phyloP scores from a whole-genome alignment of 1,140 invertebrate genomes.

The Asbolus verrucosus region DNA sequence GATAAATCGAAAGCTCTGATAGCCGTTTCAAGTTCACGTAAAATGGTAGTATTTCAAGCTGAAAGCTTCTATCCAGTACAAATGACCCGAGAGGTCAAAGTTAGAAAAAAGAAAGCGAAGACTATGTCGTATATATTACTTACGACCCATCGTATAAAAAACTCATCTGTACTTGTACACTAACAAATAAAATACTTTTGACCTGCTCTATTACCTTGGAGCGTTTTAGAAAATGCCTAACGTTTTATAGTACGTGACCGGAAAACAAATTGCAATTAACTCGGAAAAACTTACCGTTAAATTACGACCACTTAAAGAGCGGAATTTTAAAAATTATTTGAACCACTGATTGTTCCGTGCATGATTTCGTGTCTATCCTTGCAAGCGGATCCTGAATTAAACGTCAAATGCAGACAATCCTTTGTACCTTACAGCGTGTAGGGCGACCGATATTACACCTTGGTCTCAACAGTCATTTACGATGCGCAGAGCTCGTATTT shows the following conservation, averaged over 20 bases:
- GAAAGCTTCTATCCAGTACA: conserved; percentile 53
- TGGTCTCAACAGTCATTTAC: too few relatives aligned
- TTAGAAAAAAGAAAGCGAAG: conserved; percentile 50
- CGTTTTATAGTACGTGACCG: conserved; percentile 27
- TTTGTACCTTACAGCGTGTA: not conserved
- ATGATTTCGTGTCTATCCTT: conserved; percentile 4
- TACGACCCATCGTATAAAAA: conserved; percentile 52
- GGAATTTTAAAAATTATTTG: conserved; percentile 5
- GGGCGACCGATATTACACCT: too few relatives aligned
- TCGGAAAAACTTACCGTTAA: too few relatives aligned
- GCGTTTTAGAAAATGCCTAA: conserved; percentile 22
- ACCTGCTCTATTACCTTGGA: conserved; percentile 22
- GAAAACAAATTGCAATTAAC: conserved; percentile 12
- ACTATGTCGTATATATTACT: conserved; percentile 53
- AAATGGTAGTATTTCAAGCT: conserved; percentile 57
- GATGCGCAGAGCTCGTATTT: too few relatives aligned
- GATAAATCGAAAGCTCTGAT: conserved; percentile 51
- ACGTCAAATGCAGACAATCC: not conserved
- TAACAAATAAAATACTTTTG: conserved; percentile 46
- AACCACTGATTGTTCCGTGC: not conserved
- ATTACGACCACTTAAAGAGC: too few relatives aligned
- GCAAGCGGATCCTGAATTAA: not conserved
- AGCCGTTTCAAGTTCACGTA: conserved; percentile 55
- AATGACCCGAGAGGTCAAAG: conserved; percentile 56
- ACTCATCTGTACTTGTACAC: conserved; percentile 49